Evolutionary conservation across 1,140 invertebrate genomes (phyloP).

Genomic region (Drosophila busckii): DNA sequence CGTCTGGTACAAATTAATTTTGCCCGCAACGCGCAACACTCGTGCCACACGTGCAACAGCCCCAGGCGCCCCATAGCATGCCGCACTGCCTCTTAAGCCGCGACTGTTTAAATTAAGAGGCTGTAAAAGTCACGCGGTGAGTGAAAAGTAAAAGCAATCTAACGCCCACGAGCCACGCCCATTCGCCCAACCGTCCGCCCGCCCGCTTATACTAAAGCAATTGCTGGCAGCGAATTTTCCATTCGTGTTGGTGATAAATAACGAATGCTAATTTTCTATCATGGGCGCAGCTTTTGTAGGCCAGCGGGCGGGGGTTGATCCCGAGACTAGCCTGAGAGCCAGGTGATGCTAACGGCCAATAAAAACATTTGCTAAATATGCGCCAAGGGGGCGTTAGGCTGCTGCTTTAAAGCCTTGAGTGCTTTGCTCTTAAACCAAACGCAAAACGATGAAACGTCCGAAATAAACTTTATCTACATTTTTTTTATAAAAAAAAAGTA

Average conservation of each 20-base stretch:
- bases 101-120: constrained; percentile 74
- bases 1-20: constrained; percentile 77
- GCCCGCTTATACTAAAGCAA: constrained; percentile 10
- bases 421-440: too few species aligned
- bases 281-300: background rate
- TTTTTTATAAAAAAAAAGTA: too few species aligned
- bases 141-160: constrained; percentile 60
- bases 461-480: too few species aligned
- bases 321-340: constrained; percentile 21
- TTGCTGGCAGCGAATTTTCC: constrained; percentile 22
- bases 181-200: background rate
- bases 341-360: constrained; percentile 72
- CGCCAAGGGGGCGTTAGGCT: constrained; percentile 1
- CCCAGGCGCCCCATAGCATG: constrained; percentile 15
- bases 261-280: constrained; percentile 63
- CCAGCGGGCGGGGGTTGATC: background rate
- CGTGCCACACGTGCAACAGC: background rate
- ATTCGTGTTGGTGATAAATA: constrained; percentile 48
- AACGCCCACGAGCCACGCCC: constrained; percentile 1
- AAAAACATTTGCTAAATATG: constrained; percentile 57
- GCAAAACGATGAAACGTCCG: too few species aligned
- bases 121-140: constrained; percentile 74
- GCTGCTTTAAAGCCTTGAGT: constrained; percentile 34
- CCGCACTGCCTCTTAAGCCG: constrained; percentile 12
- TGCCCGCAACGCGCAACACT: constrained; percentile 2